Conservation (phyloP, 2,888 invertebrate genomes). For the Pachycephus smyrnensis region DNA sequence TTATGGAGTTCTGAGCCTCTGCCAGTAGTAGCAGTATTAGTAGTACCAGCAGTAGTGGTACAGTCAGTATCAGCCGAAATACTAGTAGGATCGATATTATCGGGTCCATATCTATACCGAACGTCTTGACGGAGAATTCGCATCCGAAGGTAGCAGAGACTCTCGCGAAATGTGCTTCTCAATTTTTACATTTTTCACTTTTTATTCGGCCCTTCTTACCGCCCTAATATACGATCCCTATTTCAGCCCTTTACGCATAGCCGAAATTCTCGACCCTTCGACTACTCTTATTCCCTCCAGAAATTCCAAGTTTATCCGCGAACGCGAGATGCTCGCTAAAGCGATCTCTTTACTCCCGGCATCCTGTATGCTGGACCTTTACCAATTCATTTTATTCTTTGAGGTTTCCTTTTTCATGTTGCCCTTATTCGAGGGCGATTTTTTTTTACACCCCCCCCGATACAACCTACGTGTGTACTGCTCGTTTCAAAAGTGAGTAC, state of each 20-base stretch:
- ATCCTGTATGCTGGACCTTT: background rate
- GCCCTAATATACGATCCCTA: slow-evolving; percentile 16
- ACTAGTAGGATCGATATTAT: slow-evolving; percentile 22
- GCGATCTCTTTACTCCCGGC: background rate
- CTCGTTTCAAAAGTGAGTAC: background rate
- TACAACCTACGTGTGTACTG: background rate
- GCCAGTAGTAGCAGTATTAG: background rate
- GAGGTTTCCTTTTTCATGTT: background rate
- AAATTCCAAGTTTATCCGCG: slow-evolving; percentile 23
- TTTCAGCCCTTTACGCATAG: background rate
- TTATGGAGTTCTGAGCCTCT: slow-evolving; percentile 31
- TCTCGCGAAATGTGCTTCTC: slow-evolving; percentile 22
- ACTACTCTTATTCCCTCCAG: slow-evolving; percentile 21
- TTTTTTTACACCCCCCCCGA: background rate
- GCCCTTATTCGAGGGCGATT: background rate
- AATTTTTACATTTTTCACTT: slow-evolving; percentile 14
- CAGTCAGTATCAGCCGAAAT: background rate
- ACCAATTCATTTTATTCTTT: background rate
- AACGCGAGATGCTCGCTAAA: background rate
- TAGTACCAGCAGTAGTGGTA: background rate
- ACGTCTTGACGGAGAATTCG: slow-evolving; percentile 47
- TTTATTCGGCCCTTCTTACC: slow-evolving; percentile 10
- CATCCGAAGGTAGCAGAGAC: slow-evolving; percentile 21
- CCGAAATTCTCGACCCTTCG: slow-evolving; percentile 6
- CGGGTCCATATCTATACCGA: slow-evolving; percentile 33